Evolutionary conservation across 2,888 invertebrate genomes (phyloP).

Genomic region (Pimpla rufipes): DNA sequence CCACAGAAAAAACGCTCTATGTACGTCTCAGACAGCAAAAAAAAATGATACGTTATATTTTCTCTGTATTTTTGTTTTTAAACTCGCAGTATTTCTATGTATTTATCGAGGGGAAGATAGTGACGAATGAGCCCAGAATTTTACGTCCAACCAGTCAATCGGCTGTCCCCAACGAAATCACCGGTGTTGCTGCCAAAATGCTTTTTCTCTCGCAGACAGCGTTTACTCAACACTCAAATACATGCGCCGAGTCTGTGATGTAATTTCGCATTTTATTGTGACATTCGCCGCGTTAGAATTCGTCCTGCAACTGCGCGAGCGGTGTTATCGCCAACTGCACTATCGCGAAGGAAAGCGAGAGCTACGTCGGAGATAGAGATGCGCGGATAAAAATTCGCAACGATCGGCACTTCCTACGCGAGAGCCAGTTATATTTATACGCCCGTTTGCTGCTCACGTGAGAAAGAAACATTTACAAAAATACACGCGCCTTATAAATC

Average conservation of each 20-base stretch:
- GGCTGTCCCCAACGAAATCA: slow-evolving; percentile 55
- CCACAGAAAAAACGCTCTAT: background rate
- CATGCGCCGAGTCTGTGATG: slow-evolving; percentile 51
- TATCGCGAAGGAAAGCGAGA: slow-evolving; percentile 12
- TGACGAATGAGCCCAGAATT: slow-evolving; percentile 44
- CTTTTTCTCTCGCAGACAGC: slow-evolving; percentile 25
- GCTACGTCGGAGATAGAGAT: background rate
- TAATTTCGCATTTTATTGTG: slow-evolving; percentile 22
- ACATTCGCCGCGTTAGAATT: background rate
- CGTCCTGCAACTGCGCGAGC: background rate
- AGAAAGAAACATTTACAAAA: too few relatives aligned
- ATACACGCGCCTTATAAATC: too few relatives aligned
- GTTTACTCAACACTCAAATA: background rate
- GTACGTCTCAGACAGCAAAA: slow-evolving; percentile 11
- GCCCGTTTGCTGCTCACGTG: slow-evolving; percentile 21
- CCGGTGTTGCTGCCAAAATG: slow-evolving; percentile 63
- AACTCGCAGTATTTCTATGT: background rate
- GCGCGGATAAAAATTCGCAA: slow-evolving; percentile 22
- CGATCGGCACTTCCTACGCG: slow-evolving; percentile 47
- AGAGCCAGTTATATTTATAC: slow-evolving; percentile 64
- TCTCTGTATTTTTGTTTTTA: background rate
- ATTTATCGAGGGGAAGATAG: background rate
- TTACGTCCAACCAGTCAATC: slow-evolving; percentile 59
- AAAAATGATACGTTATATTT: slow-evolving; percentile 1
- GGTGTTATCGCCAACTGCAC: background rate